Conservation (phyloP, 2,113 vertebrate genomes). For the Chlamydotis undulata region DNA sequence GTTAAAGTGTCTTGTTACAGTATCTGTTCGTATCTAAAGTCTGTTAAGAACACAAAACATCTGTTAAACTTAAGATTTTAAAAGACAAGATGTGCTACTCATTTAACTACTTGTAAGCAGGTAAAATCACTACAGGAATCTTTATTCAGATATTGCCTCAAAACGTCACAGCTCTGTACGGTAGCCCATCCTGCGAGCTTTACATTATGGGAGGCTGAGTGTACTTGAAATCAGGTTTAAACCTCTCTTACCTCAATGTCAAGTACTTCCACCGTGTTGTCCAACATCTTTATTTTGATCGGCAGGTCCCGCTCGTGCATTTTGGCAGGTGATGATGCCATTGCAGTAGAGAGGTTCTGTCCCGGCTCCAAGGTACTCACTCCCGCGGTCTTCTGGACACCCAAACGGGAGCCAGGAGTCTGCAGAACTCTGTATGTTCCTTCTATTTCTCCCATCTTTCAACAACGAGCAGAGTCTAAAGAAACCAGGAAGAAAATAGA, state of each 20-base stretch:
- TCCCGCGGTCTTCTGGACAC: slow-evolving; percentile 79
- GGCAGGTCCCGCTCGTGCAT: slow-evolving; percentile 69
- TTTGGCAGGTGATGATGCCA: slow-evolving; percentile 28
- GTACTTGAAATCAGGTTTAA: not conserved
- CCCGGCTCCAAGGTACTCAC: slow-evolving; percentile 91
- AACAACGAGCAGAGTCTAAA: not conserved
- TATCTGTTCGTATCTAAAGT: not conserved
- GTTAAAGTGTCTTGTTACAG: not conserved
- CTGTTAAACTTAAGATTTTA: not conserved
- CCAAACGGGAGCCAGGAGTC: slow-evolving; percentile 87
- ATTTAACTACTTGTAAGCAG: not conserved
- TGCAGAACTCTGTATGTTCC: slow-evolving; percentile 90
- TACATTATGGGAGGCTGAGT: not conserved
- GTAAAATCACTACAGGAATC: not conserved
- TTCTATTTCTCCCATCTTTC: slow-evolving; percentile 91
- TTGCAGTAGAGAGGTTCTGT: slow-evolving; percentile 76
- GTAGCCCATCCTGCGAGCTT: not conserved
- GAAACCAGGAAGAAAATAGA: not conserved
- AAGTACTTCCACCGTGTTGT: slow-evolving; percentile 84
- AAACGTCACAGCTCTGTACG: not conserved
- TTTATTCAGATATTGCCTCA: not conserved
- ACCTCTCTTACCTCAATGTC: slow-evolving; percentile 83
- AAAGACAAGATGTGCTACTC: not conserved
- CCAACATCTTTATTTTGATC: slow-evolving; percentile 86
- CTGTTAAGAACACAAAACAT: not conserved